Percentiles rank a stretch among this genome's conserved stretches.
Evolutionary conservation across 2,797 vertebrate species (phyloP).

Genomic region (Gila robusta): DNA sequence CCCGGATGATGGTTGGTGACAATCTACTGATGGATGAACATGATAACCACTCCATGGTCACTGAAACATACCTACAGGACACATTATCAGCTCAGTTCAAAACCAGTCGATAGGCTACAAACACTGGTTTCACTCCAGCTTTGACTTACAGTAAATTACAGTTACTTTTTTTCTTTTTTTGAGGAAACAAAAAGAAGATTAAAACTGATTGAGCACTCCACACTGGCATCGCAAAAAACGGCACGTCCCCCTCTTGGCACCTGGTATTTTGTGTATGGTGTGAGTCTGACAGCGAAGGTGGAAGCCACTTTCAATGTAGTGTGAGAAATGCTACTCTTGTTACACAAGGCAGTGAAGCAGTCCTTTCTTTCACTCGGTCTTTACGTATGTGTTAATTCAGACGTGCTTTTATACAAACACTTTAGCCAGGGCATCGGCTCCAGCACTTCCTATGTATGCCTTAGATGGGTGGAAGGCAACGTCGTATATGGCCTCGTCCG

Average conservation of each 20-base stretch:
- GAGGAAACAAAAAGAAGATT: slow-evolving; percentile 68
- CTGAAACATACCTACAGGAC: slow-evolving; percentile 84
- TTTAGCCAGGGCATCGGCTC: slow-evolving; percentile 97
- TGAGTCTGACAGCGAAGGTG: slow-evolving; percentile 45
- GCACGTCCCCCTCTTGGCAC: slow-evolving; percentile 40
- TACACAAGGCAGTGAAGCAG: slow-evolving; percentile 85
- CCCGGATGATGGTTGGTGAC: slow-evolving; percentile 83
- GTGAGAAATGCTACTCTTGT: slow-evolving; percentile 79
- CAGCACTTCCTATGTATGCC: slow-evolving; percentile 97
- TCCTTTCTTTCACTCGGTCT: slow-evolving; percentile 68
- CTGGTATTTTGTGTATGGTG: slow-evolving; percentile 33
- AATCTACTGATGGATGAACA: slow-evolving; percentile 76
- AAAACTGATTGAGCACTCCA: slow-evolving; percentile 70
- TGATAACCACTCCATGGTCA: slow-evolving; percentile 82
- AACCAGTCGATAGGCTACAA: slow-evolving; percentile 81
- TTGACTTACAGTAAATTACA: slow-evolving; percentile 87
- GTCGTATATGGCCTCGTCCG: slow-evolving; percentile 98
- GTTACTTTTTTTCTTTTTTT: slow-evolving; percentile 77
- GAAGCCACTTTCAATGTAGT: slow-evolving; percentile 81
- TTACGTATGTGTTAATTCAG: slow-evolving; percentile 51
- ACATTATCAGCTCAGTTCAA: slow-evolving; percentile 81
- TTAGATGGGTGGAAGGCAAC: slow-evolving; percentile 99
- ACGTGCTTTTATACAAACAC: slow-evolving; percentile 89
- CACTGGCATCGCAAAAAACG: slow-evolving; percentile 36
- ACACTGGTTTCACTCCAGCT: slow-evolving; percentile 77